Base-by-base conservation (phyloP, 2,888 invertebrate species). In the Nezara viridula region DNA sequence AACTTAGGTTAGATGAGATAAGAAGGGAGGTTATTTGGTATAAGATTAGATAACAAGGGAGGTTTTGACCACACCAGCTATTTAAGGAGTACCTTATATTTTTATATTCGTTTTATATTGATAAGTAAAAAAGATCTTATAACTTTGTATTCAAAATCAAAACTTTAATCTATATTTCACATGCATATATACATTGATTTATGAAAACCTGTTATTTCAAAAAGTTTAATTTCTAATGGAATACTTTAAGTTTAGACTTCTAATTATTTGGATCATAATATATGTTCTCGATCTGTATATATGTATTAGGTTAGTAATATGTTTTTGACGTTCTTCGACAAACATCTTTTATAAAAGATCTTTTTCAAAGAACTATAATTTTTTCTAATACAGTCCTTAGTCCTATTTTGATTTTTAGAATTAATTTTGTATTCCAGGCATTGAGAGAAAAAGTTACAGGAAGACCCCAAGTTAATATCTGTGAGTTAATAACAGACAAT, bases 391-490 rank as follows among this genome's bases (percentile, higher is more conserved):
- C 14, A n/a, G 27, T 4, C 3, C 60, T 60, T 60, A 55, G 14
- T 60, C 55, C 55, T 55, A 32, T 27, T 60, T 60, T 27, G 27
- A 60, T 60, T 60, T 60, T 60, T 32, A 60, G 60, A 60, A 66
- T 66, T 32, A 47, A 81, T 81, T 77, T 81, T 81, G 14, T 81
- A 81, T 81, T 81, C 12, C 81, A 81, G 81, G 81, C 4, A 14
- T 44, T n/a, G 4, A 14, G 44, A 81, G 81, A 44, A 44, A 81
- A 40, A 7, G 81, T 24, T 81, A 81, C 81, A 81, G 44, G 44
- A 81, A 81, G 81, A 47, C 81, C 66, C 44, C 81, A 81, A 81
- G 81, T 44, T 81, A n/a, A 47, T 47, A n/a, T 40, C 37, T n/a
- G 40, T 77, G 40, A 77, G 77, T 77, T 81, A 47, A 44, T 44